phyloP scores from a whole-genome alignment of 2,888 invertebrate species.

The Drosophila hamatofila region DNA sequence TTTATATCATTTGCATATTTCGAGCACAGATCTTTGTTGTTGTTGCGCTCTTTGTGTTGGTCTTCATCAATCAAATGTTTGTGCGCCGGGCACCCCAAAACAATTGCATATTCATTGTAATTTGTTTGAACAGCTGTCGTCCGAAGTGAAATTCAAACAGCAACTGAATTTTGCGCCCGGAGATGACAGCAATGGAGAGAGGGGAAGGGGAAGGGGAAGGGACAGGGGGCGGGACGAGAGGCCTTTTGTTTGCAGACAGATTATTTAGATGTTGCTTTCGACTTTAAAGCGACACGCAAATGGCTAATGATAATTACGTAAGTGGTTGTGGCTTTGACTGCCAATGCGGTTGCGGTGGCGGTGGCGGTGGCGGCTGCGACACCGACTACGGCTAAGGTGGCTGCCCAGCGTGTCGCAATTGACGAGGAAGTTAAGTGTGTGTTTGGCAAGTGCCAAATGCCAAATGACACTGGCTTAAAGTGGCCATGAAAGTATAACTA shows the following conservation, averaged over 20 bases:
- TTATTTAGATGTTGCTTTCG: slow-evolving; percentile 50
- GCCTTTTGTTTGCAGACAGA: slow-evolving; percentile 58
- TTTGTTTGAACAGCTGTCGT: slow-evolving; percentile 77
- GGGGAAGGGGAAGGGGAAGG: background rate
- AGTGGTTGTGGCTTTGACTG: slow-evolving; percentile 24
- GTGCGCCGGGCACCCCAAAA: slow-evolving; percentile 41
- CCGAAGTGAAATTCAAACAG: slow-evolving; percentile 46
- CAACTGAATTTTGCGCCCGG: slow-evolving; percentile 10
- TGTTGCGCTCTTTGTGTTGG: slow-evolving; percentile 44
- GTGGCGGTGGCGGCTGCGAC: background rate
- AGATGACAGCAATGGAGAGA: background rate
- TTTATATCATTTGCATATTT: slow-evolving; percentile 52
- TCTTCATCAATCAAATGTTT: slow-evolving; percentile 77
- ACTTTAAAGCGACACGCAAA: slow-evolving; percentile 72
- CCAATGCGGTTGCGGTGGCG: background rate
- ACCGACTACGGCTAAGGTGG: slow-evolving; percentile 21
- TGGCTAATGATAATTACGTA: slow-evolving; percentile 68
- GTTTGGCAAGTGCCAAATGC: slow-evolving; percentile 3
- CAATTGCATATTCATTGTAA: slow-evolving; percentile 79
- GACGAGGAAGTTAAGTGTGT: slow-evolving; percentile 19
- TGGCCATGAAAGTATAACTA: no score
- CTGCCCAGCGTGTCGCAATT: slow-evolving; percentile 39
- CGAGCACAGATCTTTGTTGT: slow-evolving; percentile 51
- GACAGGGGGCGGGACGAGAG: background rate
- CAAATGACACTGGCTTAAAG: slow-evolving; percentile 36